Evolutionary conservation across 2,113 vertebrate species (phyloP).

Genomic region (Madoqua kirkii): DNA sequence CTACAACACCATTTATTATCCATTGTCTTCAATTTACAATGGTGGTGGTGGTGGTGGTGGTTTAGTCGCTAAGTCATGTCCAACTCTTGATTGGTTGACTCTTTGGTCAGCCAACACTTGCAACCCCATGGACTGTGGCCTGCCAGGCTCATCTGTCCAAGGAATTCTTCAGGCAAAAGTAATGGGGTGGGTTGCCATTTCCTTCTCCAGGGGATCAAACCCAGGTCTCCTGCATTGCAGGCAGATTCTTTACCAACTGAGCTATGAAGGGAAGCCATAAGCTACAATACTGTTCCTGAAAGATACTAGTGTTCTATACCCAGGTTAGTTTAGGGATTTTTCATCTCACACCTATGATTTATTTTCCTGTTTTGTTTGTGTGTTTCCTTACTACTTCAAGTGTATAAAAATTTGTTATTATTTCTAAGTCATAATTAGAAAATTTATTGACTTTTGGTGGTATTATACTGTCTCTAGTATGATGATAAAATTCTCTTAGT

Average conservation of each 20-base stretch:
- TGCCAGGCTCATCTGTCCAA: not conserved
- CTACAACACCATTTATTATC: not conserved
- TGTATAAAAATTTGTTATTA: not conserved
- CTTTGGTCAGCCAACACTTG: not conserved
- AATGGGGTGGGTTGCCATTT: not conserved
- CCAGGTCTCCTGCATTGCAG: not conserved
- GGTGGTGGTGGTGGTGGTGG: not conserved
- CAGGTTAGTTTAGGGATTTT: not conserved
- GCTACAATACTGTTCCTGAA: not conserved
- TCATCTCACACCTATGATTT: not conserved
- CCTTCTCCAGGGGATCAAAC: not conserved
- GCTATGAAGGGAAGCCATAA: not conserved
- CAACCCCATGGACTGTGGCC: not conserved
- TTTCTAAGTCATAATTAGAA: slow-evolving; percentile 9
- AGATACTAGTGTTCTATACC: not conserved
- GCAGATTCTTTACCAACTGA: not conserved
- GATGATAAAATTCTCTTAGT: not conserved
- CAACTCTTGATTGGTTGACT: not conserved
- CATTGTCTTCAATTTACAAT: not conserved
- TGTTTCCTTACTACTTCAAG: not conserved
- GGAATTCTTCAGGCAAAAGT: not conserved
- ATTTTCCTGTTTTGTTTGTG: not conserved
- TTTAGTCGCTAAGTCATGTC: not conserved
- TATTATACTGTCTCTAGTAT: not conserved
- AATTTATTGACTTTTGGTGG: not conserved